A percentile compares a stretch with the other conserved stretches of the same genome.
phyloP scores from a whole-genome alignment of 2,113 vertebrate genomes.

The Psittacula cyanocephala region DNA sequence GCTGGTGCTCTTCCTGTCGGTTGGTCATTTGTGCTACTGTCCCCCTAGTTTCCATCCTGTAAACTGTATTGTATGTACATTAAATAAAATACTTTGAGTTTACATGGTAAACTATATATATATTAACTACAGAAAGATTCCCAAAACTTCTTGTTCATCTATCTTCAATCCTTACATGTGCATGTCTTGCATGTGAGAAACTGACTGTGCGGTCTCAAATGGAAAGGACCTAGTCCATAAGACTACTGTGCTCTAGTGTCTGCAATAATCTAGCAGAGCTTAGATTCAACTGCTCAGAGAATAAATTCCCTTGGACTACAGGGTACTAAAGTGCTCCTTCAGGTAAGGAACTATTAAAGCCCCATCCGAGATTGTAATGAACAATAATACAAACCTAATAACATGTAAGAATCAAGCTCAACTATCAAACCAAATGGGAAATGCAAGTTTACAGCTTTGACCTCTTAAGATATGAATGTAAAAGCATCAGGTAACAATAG shows the following conservation, averaged over 20 bases:
- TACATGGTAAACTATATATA: background rate
- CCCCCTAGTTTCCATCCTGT: background rate
- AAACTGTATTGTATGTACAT: background rate
- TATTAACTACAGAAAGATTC: background rate
- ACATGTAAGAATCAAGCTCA: background rate
- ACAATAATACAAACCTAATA: background rate
- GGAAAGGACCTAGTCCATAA: background rate
- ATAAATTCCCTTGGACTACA: background rate
- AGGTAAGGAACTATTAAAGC: background rate
- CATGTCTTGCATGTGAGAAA: background rate
- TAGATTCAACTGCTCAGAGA: background rate
- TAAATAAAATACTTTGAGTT: background rate
- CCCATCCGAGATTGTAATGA: background rate
- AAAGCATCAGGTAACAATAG: background rate
- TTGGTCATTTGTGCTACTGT: background rate
- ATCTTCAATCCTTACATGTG: background rate
- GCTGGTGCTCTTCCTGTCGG: background rate
- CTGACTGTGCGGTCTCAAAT: background rate
- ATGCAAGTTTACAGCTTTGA: background rate
- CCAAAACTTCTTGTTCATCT: background rate
- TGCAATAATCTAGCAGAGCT: background rate
- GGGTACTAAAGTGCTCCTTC: background rate
- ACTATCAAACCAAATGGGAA: background rate
- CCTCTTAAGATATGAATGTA: background rate
- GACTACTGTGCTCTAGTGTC: background rate